These are phyloP conservation scores for Fabriciana adippe DNA, from an alignment of 2,888 invertebrate species.

Conservation along the genomic window DNA sequence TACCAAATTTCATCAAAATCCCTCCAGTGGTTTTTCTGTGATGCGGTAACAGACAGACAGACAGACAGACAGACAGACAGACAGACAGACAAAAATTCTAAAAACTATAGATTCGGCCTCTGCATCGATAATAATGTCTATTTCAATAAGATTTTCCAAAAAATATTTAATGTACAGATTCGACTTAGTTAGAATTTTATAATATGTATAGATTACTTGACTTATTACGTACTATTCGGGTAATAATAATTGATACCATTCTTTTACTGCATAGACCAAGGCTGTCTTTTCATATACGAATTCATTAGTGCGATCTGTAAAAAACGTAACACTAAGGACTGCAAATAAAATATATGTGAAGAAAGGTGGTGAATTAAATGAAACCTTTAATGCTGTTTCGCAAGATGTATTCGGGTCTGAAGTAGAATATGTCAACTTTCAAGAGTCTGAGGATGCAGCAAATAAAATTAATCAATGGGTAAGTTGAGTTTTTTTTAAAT, in stretches of 20 bases:
- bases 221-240: too few relatives aligned
- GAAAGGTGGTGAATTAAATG: conserved; percentile 69
- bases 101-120: too few relatives aligned
- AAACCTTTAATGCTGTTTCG: conserved; percentile 79
- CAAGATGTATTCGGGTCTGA: conserved; percentile 83
- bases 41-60: too few relatives aligned
- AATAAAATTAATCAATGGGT: conserved; percentile 89
- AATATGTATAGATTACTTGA: too few relatives aligned
- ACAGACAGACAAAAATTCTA: too few relatives aligned
- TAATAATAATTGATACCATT: background rate
- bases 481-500: conserved; percentile 29
- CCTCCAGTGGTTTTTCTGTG: too few relatives aligned
- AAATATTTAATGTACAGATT: too few relatives aligned
- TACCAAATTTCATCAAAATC: too few relatives aligned
- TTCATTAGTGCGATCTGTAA: conserved; percentile 49
- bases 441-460: conserved; percentile 66
- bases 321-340: conserved; percentile 81
- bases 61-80: too few relatives aligned
- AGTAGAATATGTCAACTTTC: conserved; percentile 84
- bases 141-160: too few relatives aligned
- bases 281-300: conserved; percentile 52
- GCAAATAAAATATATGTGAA: conserved; percentile 87
- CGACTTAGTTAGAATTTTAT: too few relatives aligned
- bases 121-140: too few relatives aligned
- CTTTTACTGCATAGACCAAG: conserved; percentile 54